Evolutionary conservation across 2,113 vertebrate species (phyloP).

Genomic region (Syngnathus floridae): DNA sequence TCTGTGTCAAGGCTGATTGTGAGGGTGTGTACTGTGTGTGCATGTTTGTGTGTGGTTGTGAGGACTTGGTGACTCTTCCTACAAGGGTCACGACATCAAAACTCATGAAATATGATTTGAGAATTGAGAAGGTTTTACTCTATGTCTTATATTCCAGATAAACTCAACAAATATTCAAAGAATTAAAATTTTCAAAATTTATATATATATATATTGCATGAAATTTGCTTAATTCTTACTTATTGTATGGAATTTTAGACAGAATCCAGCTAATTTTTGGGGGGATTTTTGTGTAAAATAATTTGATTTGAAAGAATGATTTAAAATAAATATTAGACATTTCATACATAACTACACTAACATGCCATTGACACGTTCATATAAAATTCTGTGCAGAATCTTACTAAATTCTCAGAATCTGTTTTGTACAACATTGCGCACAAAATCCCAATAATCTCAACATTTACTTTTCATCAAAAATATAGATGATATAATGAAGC

Average conservation of each 20-base stretch:
- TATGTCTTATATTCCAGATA: not conserved
- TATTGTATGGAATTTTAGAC: not conserved
- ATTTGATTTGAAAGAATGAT: not conserved
- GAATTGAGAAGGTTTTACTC: not conserved
- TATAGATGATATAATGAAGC: not conserved
- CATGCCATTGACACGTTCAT: not conserved
- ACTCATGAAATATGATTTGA: not conserved
- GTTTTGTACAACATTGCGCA: not conserved
- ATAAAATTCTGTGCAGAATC: not conserved
- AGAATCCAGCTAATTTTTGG: not conserved
- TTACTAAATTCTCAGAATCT: not conserved
- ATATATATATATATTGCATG: not conserved
- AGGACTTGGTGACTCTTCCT: not conserved
- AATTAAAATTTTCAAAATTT: no score
- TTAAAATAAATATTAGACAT: not conserved
- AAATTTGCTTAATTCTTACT: not conserved
- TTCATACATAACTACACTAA: not conserved
- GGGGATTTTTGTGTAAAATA: not conserved
- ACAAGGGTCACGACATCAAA: not conserved
- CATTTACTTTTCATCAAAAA: not conserved
- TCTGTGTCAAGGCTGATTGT: constrained; percentile 62
- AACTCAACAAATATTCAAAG: not conserved
- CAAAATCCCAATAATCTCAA: not conserved
- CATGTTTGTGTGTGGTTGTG: not conserved
- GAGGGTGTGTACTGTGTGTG: not conserved